Percentiles rank a stretch among this genome's conserved stretches.
Conservation (phyloP, 2,113 vertebrate genomes). For the Mystacornis crossleyi region DNA sequence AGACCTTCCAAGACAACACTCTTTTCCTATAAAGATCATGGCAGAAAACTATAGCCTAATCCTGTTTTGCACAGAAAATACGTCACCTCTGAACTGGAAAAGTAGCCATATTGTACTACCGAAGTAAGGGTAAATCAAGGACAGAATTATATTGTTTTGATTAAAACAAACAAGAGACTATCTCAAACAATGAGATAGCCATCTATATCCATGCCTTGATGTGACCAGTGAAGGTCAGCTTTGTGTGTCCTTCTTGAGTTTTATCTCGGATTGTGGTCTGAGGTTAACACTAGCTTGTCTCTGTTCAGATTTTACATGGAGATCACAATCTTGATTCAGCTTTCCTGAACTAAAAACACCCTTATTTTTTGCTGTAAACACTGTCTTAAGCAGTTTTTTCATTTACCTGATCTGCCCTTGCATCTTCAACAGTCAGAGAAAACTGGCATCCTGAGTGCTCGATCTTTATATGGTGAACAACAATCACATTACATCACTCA, state of each 20-base stretch:
- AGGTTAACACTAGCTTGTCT: neutral
- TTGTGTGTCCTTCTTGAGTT: neutral
- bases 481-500: neutral
- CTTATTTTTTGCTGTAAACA: neutral
- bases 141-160: neutral
- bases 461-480: neutral
- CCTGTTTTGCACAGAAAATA: neutral
- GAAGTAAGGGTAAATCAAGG: conserved; percentile 4
- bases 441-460: neutral
- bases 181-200: neutral
- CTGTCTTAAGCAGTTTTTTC: neutral
- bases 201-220: neutral
- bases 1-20: neutral
- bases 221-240: neutral
- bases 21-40: neutral
- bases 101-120: neutral
- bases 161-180: neutral
- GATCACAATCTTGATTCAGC: conserved; percentile 34
- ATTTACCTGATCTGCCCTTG: neutral
- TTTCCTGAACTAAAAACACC: neutral
- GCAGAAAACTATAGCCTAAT: neutral
- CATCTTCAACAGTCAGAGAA: neutral
- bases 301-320: neutral
- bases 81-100: neutral
- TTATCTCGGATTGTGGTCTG: conserved; percentile 8